Conservation (phyloP, 92 coral and sea anemone genomes). For the Porites cylindrica region DNA sequence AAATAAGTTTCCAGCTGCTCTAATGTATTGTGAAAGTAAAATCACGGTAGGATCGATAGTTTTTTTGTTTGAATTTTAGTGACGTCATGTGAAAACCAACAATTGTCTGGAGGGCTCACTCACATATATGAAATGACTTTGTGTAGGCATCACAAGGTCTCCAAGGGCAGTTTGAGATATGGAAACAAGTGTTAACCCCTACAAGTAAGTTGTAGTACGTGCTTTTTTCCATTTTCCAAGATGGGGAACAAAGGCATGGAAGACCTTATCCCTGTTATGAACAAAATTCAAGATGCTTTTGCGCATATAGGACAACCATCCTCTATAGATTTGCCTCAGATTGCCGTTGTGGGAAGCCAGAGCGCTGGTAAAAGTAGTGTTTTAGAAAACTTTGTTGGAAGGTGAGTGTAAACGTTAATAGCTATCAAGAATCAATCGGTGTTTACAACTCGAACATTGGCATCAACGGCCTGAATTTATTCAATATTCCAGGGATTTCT, state of each 20-base stretch:
- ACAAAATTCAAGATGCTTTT: slow-evolving; percentile 97
- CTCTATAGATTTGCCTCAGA: slow-evolving; percentile 92
- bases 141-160: too few relatives aligned
- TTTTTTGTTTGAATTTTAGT: too few relatives aligned
- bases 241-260: slow-evolving; percentile 99
- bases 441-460: neutral
- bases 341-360: slow-evolving; percentile 98
- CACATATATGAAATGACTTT: too few relatives aligned
- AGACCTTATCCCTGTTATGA: slow-evolving; percentile 93
- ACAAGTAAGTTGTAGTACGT: neutral
- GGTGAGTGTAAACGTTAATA: slow-evolving; percentile 56
- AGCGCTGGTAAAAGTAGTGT: slow-evolving; percentile 99
- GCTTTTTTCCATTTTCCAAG: slow-evolving; percentile 44
- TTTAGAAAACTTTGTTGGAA: slow-evolving; percentile 97
- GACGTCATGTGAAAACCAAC: too few relatives aligned
- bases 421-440: neutral
- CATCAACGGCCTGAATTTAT: neutral
- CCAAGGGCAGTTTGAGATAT: too few relatives aligned
- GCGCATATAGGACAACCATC: slow-evolving; percentile 93
- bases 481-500: slow-evolving; percentile 80
- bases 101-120: too few relatives aligned
- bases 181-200: neutral
- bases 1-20: too few relatives aligned
- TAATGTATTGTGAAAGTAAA: too few relatives aligned
- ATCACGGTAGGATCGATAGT: too few relatives aligned